Conservation (phyloP, 2,797 vertebrate genomes). For the Arremon brunneinucha region DNA sequence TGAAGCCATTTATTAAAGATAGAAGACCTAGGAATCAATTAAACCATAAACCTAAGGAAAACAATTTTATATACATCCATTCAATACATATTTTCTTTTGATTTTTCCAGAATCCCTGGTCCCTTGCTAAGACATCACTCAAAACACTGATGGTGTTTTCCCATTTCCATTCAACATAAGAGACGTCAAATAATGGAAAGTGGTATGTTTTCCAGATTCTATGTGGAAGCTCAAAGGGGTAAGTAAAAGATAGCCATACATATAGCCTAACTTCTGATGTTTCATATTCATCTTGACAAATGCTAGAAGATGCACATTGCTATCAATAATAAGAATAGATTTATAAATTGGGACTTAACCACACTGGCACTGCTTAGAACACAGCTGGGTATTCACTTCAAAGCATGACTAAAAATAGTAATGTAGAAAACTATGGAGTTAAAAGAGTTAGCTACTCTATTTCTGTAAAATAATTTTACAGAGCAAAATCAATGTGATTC, state of each 20-base stretch:
- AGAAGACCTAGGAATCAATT: constrained; percentile 44
- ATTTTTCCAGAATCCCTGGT: neutral
- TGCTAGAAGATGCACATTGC: neutral
- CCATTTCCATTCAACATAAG: neutral
- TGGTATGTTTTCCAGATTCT: neutral
- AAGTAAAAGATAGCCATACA: neutral
- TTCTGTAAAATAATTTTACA: neutral
- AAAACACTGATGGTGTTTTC: neutral
- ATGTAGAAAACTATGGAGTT: neutral
- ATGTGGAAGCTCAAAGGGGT: neutral
- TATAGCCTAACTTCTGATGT: neutral
- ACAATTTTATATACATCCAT: neutral
- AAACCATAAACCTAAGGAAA: constrained; percentile 7
- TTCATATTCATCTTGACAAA: neutral
- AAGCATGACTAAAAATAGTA: neutral
- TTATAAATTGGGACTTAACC: neutral
- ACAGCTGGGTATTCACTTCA: neutral
- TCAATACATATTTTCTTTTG: neutral
- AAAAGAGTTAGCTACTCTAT: neutral
- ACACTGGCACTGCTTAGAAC: neutral
- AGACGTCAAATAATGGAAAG: neutral
- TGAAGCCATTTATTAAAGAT: constrained; percentile 42
- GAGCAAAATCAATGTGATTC: neutral
- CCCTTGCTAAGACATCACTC: neutral
- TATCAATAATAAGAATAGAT: neutral